These are phyloP conservation scores for Campylomormyrus tamandua DNA, from an alignment of 2,113 vertebrate genomes.

Conservation along the genomic window DNA sequence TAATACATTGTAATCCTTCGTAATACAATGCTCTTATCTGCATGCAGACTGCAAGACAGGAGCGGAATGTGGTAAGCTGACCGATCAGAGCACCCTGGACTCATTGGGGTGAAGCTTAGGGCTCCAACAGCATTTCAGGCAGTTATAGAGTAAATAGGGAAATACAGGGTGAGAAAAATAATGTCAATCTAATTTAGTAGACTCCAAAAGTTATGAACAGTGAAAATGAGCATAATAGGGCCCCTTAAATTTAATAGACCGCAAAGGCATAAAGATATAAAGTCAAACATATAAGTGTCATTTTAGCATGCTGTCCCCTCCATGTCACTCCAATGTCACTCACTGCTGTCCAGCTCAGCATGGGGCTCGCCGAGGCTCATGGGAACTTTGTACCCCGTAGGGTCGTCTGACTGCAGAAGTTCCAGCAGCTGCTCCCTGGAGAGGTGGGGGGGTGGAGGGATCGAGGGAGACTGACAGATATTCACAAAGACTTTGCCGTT, in stretches of 20 bases:
- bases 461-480: conserved; percentile 71
- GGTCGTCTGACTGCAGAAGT: conserved; percentile 77
- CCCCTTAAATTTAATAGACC: not conserved
- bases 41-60: not conserved
- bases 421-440: conserved; percentile 68
- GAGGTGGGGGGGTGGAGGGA: conserved; percentile 69
- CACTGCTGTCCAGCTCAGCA: conserved; percentile 76
- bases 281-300: not conserved
- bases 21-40: not conserved
- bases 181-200: not conserved
- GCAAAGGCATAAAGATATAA: not conserved
- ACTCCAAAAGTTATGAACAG: not conserved
- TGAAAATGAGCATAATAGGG: not conserved
- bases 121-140: not conserved
- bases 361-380: conserved; percentile 87
- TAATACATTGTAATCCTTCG: not conserved
- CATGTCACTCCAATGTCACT: conserved; percentile 29
- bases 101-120: not conserved
- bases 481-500: conserved; percentile 77
- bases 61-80: not conserved
- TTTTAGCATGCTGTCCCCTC: not conserved
- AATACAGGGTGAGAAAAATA: not conserved
- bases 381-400: conserved; percentile 72
- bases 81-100: not conserved
- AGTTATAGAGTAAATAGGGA: not conserved